These are phyloP conservation scores for Thelaira solivaga DNA, from an alignment of 2,888 invertebrate genomes.

Conservation along the genomic window DNA sequence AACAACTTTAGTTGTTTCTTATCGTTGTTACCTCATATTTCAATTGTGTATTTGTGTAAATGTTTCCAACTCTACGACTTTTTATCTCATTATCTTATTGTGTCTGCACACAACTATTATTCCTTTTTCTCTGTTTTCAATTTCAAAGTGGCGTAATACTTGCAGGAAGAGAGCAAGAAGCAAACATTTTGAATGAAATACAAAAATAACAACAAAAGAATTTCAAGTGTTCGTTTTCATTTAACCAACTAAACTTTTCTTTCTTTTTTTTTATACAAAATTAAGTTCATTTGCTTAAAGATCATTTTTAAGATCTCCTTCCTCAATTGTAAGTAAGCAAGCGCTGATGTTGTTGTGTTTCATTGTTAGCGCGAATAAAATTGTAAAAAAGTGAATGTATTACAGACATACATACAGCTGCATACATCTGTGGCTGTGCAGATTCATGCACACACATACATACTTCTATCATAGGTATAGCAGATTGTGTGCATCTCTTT, in stretches of 20 bases:
- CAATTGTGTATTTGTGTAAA: slow-evolving; percentile 21
- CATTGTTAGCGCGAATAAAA: not conserved
- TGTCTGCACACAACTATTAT: not conserved
- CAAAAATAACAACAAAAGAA: slow-evolving; percentile 46
- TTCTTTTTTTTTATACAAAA: slow-evolving; percentile 11
- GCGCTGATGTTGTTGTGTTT: slow-evolving; percentile 10
- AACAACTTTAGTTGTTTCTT: not conserved
- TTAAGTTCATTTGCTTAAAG: slow-evolving; percentile 52
- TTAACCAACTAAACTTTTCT: slow-evolving; percentile 50
- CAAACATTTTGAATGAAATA: slow-evolving; percentile 5
- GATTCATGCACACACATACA: slow-evolving; percentile 15
- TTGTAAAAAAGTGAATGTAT: slow-evolving; percentile 55
- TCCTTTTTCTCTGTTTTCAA: slow-evolving; percentile 7
- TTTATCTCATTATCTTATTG: slow-evolving; percentile 19
- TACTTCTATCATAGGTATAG: slow-evolving; percentile 1
- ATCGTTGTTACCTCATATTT: slow-evolving; percentile 25
- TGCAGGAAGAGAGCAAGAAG: slow-evolving; percentile 24
- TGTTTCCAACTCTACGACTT: slow-evolving; percentile 13
- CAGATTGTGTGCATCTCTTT: not conserved
- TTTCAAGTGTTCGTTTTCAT: slow-evolving; percentile 53
- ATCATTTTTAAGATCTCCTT: slow-evolving; percentile 43
- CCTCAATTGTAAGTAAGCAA: slow-evolving; percentile 9
- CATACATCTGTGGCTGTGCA: too few species aligned
- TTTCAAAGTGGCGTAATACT: slow-evolving; percentile 30
- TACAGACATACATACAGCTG: slow-evolving; percentile 7